Conservation (phyloP, 2,113 vertebrate genomes). For the Piaya cayana region DNA sequence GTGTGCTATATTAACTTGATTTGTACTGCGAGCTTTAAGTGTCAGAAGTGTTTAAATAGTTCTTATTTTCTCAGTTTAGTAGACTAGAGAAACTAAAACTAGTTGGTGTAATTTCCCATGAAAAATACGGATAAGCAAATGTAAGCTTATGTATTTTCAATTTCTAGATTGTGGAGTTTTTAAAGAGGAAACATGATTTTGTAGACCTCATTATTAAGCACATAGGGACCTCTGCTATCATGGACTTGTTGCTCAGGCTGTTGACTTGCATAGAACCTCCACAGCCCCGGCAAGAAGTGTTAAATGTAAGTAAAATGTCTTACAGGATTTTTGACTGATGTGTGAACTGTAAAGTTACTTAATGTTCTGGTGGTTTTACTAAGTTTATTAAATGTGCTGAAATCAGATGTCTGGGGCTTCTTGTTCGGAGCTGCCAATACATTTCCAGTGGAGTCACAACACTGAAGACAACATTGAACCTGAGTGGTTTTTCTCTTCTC, state of each 20-base stretch:
- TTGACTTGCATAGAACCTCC: constrained; percentile 97
- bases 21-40: neutral
- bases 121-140: neutral
- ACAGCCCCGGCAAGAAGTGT: constrained; percentile 93
- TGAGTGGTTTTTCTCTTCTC: neutral
- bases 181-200: constrained; percentile 94
- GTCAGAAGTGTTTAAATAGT: neutral
- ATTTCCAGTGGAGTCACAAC: neutral
- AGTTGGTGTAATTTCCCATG: neutral
- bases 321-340: neutral
- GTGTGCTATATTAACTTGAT: neutral
- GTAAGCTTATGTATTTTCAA: neutral
- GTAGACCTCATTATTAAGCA: constrained; percentile 97
- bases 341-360: neutral
- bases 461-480: neutral
- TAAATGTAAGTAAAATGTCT: constrained; percentile 83
- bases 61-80: neutral
- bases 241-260: constrained; percentile 96
- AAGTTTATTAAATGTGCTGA: neutral
- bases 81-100: neutral
- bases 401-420: neutral
- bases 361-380: neutral
- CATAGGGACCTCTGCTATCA: constrained; percentile 98
- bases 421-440: neutral
- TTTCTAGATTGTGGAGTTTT: constrained; percentile 92